Evolutionary conservation across 2,797 vertebrate species (phyloP).

Genomic region (Geotrypetes seraphini): DNA sequence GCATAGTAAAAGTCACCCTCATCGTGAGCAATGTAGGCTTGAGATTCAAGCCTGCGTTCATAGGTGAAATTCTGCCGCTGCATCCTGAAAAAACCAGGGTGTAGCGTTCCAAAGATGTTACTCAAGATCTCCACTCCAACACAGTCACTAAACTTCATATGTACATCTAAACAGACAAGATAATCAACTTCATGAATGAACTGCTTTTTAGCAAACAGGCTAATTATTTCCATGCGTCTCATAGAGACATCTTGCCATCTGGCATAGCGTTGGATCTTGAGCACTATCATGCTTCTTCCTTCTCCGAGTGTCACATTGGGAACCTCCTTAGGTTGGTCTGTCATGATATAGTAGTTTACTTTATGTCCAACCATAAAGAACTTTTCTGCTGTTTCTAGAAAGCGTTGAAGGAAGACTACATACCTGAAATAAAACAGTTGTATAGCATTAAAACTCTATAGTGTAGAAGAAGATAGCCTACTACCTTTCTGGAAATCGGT

Average conservation of each 20-base stretch:
- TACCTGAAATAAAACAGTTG: slow-evolving; percentile 9
- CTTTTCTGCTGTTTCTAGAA: slow-evolving; percentile 37
- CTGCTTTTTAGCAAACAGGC: slow-evolving; percentile 20
- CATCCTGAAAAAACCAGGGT: slow-evolving; percentile 40
- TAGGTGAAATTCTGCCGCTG: slow-evolving; percentile 36
- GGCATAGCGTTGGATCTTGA: slow-evolving; percentile 12
- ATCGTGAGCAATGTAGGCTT: slow-evolving; percentile 30
- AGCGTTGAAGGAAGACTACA: slow-evolving; percentile 19
- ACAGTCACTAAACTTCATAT: slow-evolving; percentile 31
- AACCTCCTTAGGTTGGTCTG: slow-evolving; percentile 27
- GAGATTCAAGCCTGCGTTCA: slow-evolving; percentile 41
- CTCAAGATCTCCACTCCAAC: slow-evolving; percentile 54
- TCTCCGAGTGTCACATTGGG: slow-evolving; percentile 11
- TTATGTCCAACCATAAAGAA: slow-evolving; percentile 39
- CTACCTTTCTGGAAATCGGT: no score
- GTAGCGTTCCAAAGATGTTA: slow-evolving; percentile 44
- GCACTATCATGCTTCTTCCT: slow-evolving; percentile 5
- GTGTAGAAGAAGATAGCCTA: no score
- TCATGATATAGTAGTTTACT: slow-evolving; percentile 43
- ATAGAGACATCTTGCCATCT: slow-evolving; percentile 65
- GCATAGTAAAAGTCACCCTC: slow-evolving; percentile 66
- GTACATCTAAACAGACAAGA: slow-evolving; percentile 39
- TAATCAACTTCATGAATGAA: slow-evolving; percentile 22
- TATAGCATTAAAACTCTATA: no score
- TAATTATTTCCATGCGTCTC: slow-evolving; percentile 48